Evolutionary conservation across 2,888 invertebrate genomes (phyloP).

Genomic region (Scaptomyza parva): DNA sequence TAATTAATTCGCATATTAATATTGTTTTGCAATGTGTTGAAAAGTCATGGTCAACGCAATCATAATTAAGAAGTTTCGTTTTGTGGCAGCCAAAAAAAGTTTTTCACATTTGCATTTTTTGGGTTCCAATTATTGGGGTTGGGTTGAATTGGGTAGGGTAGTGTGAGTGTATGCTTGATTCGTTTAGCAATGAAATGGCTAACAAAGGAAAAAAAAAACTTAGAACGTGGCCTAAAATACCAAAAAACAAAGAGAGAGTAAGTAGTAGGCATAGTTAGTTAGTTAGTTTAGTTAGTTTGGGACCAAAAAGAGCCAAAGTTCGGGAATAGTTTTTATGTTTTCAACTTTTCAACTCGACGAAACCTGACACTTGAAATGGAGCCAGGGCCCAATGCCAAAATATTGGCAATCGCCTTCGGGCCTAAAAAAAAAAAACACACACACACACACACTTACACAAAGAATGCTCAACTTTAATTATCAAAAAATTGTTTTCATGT

Average conservation of each 20-base stretch:
- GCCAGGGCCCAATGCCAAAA: slow-evolving; percentile 63
- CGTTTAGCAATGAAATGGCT: slow-evolving; percentile 17
- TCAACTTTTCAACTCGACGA: slow-evolving; percentile 51
- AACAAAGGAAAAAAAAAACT: slow-evolving; percentile 15
- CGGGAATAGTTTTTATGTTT: slow-evolving; percentile 32
- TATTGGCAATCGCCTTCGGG: slow-evolving; percentile 56
- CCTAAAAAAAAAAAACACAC: slow-evolving; percentile 15
- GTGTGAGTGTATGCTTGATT: slow-evolving; percentile 1
- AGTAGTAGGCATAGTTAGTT: slow-evolving; percentile 10
- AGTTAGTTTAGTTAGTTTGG: slow-evolving; percentile 2
- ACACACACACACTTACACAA: slow-evolving; percentile 9
- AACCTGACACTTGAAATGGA: slow-evolving; percentile 64
- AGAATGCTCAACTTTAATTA: slow-evolving; percentile 63
- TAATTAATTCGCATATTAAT: slow-evolving; percentile 1
- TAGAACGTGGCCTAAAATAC: slow-evolving; percentile 20
- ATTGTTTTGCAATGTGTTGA: not conserved
- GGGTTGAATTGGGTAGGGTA: not conserved
- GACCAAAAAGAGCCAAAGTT: slow-evolving; percentile 41
- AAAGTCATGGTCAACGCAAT: slow-evolving; percentile 15
- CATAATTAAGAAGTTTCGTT: slow-evolving; percentile 25
- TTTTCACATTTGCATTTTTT: slow-evolving; percentile 16
- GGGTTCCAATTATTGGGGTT: not conserved
- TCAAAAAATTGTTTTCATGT: slow-evolving; percentile 67
- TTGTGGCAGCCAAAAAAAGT: slow-evolving; percentile 10
- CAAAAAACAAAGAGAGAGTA: not conserved